Evolutionary conservation across 1,140 invertebrate species (phyloP), one percentile per base, ranked within the genome.

Genomic region (Trissolcus basalis): DNA sequence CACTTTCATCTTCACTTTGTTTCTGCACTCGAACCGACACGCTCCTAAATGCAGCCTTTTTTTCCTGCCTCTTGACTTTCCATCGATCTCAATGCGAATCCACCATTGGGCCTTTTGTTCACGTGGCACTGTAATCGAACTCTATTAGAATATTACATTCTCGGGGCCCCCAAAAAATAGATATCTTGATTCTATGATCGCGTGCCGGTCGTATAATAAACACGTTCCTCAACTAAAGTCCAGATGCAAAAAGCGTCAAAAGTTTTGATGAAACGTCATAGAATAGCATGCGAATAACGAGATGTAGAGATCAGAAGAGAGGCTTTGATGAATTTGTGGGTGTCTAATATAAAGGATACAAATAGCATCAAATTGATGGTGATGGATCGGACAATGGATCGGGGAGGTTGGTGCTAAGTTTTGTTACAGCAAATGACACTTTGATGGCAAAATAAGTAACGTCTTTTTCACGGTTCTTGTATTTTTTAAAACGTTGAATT

Each of bases 1-100:
- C 56, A 56, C 47, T 68, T 68, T 74, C 45, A 67, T 44, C 19
- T 14, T 32, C 27, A 39, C 56, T 67, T 67, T 74, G 71, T 67
- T 74, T 68, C 63, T 74, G 71, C 55, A 54, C 50, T 55, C 11
- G 16, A 61, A 55, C 43, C 49, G 61, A 59, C 48, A 53, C 39
- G 47, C 7, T 12, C 16, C 14, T 19, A 54, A 59, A 60, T 11
- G 33, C 43, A 65, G 53, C 48, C 60, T 43, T 64, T 69, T 72
- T 59, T 27, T 27, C 19, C 48, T 51, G 6, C 41, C 39, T 51
- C 50, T 55, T 13, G 39, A 64, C 10, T 54, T 39, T 36, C 61
- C 27, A 49, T 73, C 58, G 12, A 53, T 35, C 35, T 50, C n/a
- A 9, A 54, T 61, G 63, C 61, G 43, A 65, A 61, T 74, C 70